phyloP scores from a whole-genome alignment of 2,888 invertebrate species.

The Trypoxylon attenuatum region DNA sequence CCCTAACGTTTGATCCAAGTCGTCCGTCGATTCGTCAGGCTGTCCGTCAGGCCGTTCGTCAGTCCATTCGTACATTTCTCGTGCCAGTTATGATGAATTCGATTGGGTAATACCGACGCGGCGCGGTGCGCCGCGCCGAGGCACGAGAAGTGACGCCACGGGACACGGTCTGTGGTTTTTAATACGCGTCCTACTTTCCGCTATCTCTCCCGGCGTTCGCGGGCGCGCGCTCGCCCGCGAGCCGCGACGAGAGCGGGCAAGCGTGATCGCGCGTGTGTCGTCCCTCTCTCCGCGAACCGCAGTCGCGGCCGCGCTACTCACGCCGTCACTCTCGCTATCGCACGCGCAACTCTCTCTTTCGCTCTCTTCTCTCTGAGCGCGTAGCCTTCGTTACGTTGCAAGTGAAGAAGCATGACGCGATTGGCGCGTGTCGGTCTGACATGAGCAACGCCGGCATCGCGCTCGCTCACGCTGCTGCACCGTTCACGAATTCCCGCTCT shows the following conservation, averaged over 20 bases:
- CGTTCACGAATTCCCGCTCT: background rate
- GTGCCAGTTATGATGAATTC: slow-evolving; percentile 72
- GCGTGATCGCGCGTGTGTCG: slow-evolving; percentile 50
- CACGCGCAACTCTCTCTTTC: slow-evolving; percentile 22
- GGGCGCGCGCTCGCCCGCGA: slow-evolving; percentile 7
- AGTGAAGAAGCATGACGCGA: slow-evolving; percentile 50
- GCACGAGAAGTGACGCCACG: slow-evolving; percentile 66
- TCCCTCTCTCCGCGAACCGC: slow-evolving; percentile 21
- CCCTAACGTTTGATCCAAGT: no score
- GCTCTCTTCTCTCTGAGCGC: slow-evolving; percentile 17
- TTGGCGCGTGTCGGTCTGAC: slow-evolving; percentile 61
- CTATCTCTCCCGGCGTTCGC: slow-evolving; percentile 59
- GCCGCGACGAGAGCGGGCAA: slow-evolving; percentile 33
- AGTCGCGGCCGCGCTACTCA: slow-evolving; percentile 33
- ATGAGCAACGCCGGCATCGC: slow-evolving; percentile 14
- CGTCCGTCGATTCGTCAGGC: slow-evolving; percentile 4
- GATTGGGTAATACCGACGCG: slow-evolving; percentile 69
- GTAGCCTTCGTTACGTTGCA: slow-evolving; percentile 19
- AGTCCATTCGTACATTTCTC: slow-evolving; percentile 49
- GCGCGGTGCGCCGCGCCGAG: slow-evolving; percentile 53
- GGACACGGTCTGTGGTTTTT: slow-evolving; percentile 73
- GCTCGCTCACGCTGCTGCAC: background rate
- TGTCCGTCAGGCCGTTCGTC: slow-evolving; percentile 6
- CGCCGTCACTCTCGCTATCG: slow-evolving; percentile 27
- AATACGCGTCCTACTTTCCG: slow-evolving; percentile 75